Evolutionary conservation across 2,797 vertebrate species (phyloP).

Genomic region (Helostoma temminkii): DNA sequence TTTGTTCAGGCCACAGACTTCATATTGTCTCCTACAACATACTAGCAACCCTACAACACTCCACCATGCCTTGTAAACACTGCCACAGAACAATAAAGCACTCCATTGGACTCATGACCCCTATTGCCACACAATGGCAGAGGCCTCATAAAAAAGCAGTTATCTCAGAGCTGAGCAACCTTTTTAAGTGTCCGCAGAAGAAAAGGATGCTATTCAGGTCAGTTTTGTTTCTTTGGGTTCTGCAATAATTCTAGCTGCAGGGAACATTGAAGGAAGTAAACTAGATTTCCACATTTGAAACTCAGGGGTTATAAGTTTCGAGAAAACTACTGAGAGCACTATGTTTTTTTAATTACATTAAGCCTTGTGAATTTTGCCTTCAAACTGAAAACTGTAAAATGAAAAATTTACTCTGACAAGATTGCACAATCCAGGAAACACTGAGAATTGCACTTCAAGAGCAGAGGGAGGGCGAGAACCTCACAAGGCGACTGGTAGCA

Average conservation of each 20-base stretch:
- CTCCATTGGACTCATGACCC: slow-evolving; percentile 87
- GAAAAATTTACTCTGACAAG: not conserved
- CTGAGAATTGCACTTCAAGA: slow-evolving; percentile 33
- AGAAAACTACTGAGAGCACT: not conserved
- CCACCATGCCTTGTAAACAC: slow-evolving; percentile 82
- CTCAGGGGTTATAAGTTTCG: slow-evolving; percentile 10
- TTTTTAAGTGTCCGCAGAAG: slow-evolving; percentile 83
- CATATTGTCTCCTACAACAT: slow-evolving; percentile 75
- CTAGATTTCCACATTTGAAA: slow-evolving; percentile 45
- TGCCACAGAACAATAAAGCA: slow-evolving; percentile 87
- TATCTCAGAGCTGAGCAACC: slow-evolving; percentile 85
- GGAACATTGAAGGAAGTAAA: slow-evolving; percentile 45
- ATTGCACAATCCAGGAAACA: not conserved
- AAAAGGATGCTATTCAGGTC: slow-evolving; percentile 76
- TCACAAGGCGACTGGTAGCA: slow-evolving; percentile 67
- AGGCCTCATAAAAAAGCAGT: slow-evolving; percentile 90
- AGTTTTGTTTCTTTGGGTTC: slow-evolving; percentile 68
- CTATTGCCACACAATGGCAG: slow-evolving; percentile 86
- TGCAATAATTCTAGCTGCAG: slow-evolving; percentile 68
- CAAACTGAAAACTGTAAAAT: not conserved
- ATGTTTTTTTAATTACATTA: not conserved
- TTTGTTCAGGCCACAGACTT: slow-evolving; percentile 69
- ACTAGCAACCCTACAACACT: slow-evolving; percentile 74
- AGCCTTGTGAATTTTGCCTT: not conserved
- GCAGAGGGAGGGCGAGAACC: slow-evolving; percentile 76